Conservation (phyloP, 2,888 invertebrate genomes). For the Sinopyrophorus schimmeli region DNA sequence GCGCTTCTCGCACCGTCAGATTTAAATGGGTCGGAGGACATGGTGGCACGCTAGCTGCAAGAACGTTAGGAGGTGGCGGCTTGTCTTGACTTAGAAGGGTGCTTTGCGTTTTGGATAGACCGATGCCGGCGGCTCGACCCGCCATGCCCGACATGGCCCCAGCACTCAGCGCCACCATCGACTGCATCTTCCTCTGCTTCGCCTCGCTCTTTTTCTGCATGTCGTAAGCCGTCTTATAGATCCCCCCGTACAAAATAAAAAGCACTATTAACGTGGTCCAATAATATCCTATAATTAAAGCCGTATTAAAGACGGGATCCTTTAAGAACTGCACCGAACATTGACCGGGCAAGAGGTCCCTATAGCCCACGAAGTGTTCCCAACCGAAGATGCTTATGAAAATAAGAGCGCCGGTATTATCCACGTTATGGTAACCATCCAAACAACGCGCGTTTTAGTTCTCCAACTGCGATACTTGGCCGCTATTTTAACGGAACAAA, state of each 20-base stretch:
- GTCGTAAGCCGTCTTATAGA: constrained; percentile 95
- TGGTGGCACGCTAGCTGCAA: constrained; percentile 54
- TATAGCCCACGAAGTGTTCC: constrained; percentile 95
- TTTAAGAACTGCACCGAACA: constrained; percentile 97
- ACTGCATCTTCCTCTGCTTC: constrained; percentile 93
- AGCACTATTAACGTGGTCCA: constrained; percentile 97
- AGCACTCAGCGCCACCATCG: constrained; percentile 88
- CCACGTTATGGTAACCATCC: constrained; percentile 97
- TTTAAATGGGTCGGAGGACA: constrained; percentile 29
- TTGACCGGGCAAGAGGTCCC: constrained; percentile 83
- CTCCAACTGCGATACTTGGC: constrained; percentile 97
- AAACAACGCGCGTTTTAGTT: constrained; percentile 88
- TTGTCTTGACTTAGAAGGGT: constrained; percentile 74
- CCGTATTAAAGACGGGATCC: constrained; percentile 96
- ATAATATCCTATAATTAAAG: constrained; percentile 94
- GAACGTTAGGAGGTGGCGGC: constrained; percentile 59
- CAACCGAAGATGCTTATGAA: constrained; percentile 99
- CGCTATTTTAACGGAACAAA: constrained; percentile 98
- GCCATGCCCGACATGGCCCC: constrained; percentile 92
- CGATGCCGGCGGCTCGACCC: constrained; percentile 83
- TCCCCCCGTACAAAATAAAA: constrained; percentile 94
- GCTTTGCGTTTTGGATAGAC: constrained; percentile 75
- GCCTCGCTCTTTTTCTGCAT: constrained; percentile 98
- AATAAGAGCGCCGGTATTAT: constrained; percentile 94
- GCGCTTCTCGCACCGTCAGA: constrained; percentile 44